Evolutionary conservation across 2,113 vertebrate genomes (phyloP), one percentile per base, ranked within the genome.

Genomic region (Alethe diademata): DNA sequence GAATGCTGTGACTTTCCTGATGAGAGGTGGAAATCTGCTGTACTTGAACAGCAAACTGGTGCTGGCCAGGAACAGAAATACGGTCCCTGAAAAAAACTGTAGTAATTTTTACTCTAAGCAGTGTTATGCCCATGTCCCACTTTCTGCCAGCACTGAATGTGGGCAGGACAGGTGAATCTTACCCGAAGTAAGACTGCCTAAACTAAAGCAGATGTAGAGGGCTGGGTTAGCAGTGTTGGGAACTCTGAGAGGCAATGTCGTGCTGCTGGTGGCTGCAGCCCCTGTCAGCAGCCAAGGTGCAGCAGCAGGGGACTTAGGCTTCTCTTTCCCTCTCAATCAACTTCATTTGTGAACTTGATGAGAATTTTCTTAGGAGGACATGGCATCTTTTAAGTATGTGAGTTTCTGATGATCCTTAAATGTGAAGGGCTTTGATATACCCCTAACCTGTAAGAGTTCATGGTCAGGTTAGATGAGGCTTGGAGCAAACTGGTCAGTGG

Each of bases 171-270:
- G 33, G 4, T 31, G 26, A 42, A 29, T 67, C 45, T 19, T 50
- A 24, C 12, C 15, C 5, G 0, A 24, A 31, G 11, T 29, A 23
- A 47, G 51, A 51, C n/a, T 29, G 5, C 17, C 36, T 66, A 11
- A 66, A 48, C 3, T 12, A 9, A 51, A 51, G 36, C 0, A 1
- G 36, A 8, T 5, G 1, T 25, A 35, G 69, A 56, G 31, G 36
- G 20, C 50, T 12, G 60, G 2, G 10, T 45, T 19, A 24, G 56
- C 25, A 2, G 42, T 1, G 15, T 38, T 56, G 1, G 8, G 53
- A 15, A 5, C 43, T 11, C 33, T 25, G 58, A 8, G 33, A 20
- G 12, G 31, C 0, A 0, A 23, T 43, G 45, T 13, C 0, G 1
- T 19, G 43, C 26, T 47, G 9, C 4, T 20, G 35, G 25, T 38